Conservation (phyloP, 2,888 invertebrate species). For the Hyles lineata region DNA sequence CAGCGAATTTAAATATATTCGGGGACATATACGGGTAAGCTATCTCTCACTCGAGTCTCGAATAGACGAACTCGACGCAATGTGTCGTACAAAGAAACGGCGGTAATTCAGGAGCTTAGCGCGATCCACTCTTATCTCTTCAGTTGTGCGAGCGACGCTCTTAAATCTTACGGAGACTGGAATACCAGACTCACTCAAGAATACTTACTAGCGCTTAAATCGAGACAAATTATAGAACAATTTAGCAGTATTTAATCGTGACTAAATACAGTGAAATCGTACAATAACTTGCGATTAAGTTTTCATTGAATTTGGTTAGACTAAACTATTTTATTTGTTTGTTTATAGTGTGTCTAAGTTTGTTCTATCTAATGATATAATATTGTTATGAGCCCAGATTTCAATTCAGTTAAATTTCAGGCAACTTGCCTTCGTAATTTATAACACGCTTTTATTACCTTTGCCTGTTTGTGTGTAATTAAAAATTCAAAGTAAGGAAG, state of each 20-base stretch:
- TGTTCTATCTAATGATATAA: background rate
- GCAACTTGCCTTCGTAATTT: too few species aligned
- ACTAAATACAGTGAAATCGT: background rate
- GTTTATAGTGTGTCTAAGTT: background rate
- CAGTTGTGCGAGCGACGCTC: conserved; percentile 67
- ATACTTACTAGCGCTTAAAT: conserved; percentile 73
- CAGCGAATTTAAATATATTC: conserved; percentile 72
- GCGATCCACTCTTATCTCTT: conserved; percentile 71
- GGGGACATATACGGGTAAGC: conserved; percentile 58
- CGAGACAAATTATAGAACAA: conserved; percentile 70
- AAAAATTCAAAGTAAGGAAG: too few species aligned
- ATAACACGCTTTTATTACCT: too few species aligned
- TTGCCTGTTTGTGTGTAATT: too few species aligned
- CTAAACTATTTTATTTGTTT: background rate
- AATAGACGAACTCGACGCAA: conserved; percentile 51
- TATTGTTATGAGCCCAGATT: too few species aligned
- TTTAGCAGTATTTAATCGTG: conserved; percentile 49
- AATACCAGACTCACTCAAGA: conserved; percentile 63
- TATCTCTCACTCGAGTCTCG: conserved; percentile 49
- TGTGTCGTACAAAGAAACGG: conserved; percentile 65
- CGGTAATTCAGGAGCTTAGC: conserved; percentile 71
- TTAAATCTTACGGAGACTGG: conserved; percentile 69
- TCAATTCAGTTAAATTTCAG: too few species aligned
- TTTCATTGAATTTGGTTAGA: too few species aligned
- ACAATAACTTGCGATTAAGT: background rate